Conservation (phyloP, 2,888 invertebrate genomes). For the Cactoblastis cactorum region DNA sequence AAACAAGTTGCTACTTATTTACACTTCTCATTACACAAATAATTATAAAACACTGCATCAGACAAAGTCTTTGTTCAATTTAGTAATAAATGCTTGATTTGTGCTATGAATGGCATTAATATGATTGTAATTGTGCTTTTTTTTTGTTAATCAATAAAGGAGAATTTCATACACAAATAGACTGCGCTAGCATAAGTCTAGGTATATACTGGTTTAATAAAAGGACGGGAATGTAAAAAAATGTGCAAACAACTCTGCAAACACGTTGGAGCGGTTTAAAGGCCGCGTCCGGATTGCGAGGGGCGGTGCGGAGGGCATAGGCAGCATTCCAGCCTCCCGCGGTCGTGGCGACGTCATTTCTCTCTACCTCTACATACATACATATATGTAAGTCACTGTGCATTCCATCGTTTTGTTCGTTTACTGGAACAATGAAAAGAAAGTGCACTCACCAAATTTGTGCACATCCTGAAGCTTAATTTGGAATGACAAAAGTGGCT, state of each 20-base stretch:
- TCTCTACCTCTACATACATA: slow-evolving; percentile 28
- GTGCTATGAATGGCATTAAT: too few species aligned
- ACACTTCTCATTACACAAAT: too few species aligned
- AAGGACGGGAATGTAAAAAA: slow-evolving; percentile 75
- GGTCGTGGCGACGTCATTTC: slow-evolving; percentile 59
- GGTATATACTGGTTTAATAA: slow-evolving; percentile 58
- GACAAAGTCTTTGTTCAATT: slow-evolving; percentile 13
- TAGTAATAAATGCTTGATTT: background rate
- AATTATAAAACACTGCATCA: slow-evolving; percentile 21
- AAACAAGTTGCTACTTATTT: too few species aligned
- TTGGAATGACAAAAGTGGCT: slow-evolving; percentile 20
- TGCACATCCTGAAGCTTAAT: slow-evolving; percentile 20
- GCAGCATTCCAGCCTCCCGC: slow-evolving; percentile 71
- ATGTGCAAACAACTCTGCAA: slow-evolving; percentile 78
- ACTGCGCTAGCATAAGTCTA: slow-evolving; percentile 20
- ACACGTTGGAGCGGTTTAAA: slow-evolving; percentile 78
- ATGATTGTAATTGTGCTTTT: too few species aligned
- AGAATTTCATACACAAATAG: too few species aligned
- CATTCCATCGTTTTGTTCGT: slow-evolving; percentile 48
- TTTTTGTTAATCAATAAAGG: too few species aligned
- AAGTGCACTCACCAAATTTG: slow-evolving; percentile 34
- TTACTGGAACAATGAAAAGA: slow-evolving; percentile 45
- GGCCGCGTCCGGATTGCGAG: slow-evolving; percentile 76
- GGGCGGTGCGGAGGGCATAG: slow-evolving; percentile 61
- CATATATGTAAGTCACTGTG: slow-evolving; percentile 34